Base-by-base conservation (phyloP, 2,113 vertebrate genomes). In the Sialia sialis region DNA sequence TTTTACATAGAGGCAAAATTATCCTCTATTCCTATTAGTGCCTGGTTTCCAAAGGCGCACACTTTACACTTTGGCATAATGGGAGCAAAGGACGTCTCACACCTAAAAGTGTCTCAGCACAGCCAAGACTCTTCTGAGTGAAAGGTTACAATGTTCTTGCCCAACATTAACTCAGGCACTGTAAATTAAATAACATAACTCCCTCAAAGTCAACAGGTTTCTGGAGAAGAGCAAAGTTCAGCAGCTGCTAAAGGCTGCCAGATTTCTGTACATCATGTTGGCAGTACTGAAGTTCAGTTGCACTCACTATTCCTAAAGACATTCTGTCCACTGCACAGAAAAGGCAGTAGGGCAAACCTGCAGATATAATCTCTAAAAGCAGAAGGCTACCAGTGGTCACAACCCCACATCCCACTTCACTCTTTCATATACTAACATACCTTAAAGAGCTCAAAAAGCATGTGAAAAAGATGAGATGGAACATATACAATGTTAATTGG, bases 391-490 rank as follows among this genome's bases (percentile, higher is more conserved):
- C 4, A 0, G 32, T 36, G 13, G 25, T 67, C 74, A 89, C 69
- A 82, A 43, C 3, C 21, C 18, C 29, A 48, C 8, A 12, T 20
- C 25, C 27, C 23, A 32, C 39, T 87, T 32, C 23, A 46, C 14
- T 22, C 6, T 63, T 11, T 34, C 43, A 39, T 36, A n/a, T 55
- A 72, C 1, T 27, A 34, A 84, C 92, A 32, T 98, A 99, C 99
- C 99, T 99, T 99, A 94, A 99, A 99, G 32, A 99, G 99, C 95
- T 99, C 99, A 97, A 99, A 99, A 70, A 99, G 98, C 98, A 99
- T 99, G 68, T 99, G 99, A 93, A 99, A 99, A 44, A 99, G 99
- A 84, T 99, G 99, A 44, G 99, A 99, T 17, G 99, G 99, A 69
- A 99, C 99, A 6, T 99, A 99, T 3, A 99, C 99, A 1, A 99